These are phyloP conservation scores for Hiodon tergisus DNA, from an alignment of 2,113 vertebrate species.

Conservation along the genomic window DNA sequence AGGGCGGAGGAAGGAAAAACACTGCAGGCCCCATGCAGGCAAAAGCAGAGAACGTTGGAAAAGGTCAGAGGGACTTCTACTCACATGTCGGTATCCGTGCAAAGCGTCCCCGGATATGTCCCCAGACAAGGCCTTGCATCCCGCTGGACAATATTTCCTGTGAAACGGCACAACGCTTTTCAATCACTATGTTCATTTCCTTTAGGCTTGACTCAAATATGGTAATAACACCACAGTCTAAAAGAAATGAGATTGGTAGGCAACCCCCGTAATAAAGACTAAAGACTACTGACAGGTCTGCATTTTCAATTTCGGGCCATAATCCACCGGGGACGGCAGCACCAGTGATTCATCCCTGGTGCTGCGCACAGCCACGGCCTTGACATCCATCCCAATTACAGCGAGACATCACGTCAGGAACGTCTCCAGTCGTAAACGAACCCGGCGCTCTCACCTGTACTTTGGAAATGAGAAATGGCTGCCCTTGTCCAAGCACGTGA, in stretches of 20 bases:
- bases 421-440: neutral
- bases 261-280: no score
- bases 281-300: no score
- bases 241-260: neutral
- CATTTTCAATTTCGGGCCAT: no score
- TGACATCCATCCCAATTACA: neutral
- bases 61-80: conserved; percentile 36
- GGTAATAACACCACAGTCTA: no score
- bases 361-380: neutral
- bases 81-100: conserved; percentile 83
- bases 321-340: neutral
- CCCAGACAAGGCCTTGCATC: conserved; percentile 71
- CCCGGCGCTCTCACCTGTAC: conserved; percentile 65
- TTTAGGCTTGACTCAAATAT: no score
- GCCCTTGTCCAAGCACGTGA: conserved; percentile 74
- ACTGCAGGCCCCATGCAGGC: no score
- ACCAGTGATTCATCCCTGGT: neutral
- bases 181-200: neutral
- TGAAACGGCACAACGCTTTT: conserved; percentile 27
- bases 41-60: neutral
- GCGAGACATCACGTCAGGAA: conserved; percentile 22
- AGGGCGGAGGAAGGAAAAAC: no score
- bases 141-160: conserved; percentile 82
- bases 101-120: conserved; percentile 71
- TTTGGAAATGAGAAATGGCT: conserved; percentile 62